Conservation (phyloP, 1,140 invertebrate genomes). For the Linepithema humile region DNA sequence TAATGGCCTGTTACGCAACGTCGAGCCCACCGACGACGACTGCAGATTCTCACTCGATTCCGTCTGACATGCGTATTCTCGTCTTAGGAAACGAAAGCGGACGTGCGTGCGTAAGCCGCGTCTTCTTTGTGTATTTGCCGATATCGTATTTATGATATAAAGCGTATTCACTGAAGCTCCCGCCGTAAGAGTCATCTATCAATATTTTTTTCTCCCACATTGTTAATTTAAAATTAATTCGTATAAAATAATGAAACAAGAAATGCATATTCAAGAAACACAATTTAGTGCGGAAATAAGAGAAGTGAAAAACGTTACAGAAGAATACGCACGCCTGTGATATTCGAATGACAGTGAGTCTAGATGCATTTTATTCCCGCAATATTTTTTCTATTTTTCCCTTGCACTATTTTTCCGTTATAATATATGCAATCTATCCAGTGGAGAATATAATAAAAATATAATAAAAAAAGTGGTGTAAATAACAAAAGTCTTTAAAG, state of each 20-base stretch:
- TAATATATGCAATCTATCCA: not conserved
- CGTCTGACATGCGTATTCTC: conserved; percentile 53
- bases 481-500: not conserved
- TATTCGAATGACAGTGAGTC: not conserved
- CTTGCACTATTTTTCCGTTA: too few relatives aligned
- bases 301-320: not conserved
- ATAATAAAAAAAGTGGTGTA: not conserved
- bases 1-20: conserved; percentile 75
- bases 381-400: not conserved
- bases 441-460: not conserved
- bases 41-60: conserved; percentile 67
- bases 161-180: not conserved
- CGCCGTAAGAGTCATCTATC: not conserved
- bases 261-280: not conserved
- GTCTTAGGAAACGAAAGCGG: conserved; percentile 15
- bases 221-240: not conserved
- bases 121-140: not conserved
- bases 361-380: not conserved
- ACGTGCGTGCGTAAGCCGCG: conserved; percentile 9
- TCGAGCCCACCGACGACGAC: conserved; percentile 63
- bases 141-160: not conserved
- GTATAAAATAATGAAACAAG: not conserved
- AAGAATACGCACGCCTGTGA: not conserved
- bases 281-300: not conserved
- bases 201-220: not conserved